Evolutionary conservation across 2,797 vertebrate species (phyloP), one percentile per base, ranked within the genome.

Genomic region (Falco cherrug): DNA sequence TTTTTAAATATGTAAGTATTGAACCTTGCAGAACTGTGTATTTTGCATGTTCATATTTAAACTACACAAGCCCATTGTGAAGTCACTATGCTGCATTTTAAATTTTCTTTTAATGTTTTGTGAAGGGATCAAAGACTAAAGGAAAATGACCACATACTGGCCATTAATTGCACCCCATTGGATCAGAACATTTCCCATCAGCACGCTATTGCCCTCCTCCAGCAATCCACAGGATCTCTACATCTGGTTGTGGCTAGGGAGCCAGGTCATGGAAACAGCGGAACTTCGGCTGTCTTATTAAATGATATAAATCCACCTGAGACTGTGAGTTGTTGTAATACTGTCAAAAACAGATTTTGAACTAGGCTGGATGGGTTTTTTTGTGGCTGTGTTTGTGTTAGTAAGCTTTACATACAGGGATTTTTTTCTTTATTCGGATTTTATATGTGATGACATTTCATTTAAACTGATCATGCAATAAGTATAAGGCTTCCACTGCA

Each of bases 71-170:
- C 54, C 74, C 25, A 61, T 75, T 14, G 61, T 13, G 74, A 51
- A 78, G 67, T 75, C 81, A 43, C 68, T 68, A 5, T 6, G 77
- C 85, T 8, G 76, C 59, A 4, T 89, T 93, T 81, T 85, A 77
- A 96, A 92, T 75, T 84, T 65, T 76, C 77, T 97, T 97, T 94
- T 87, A 89, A 59, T 96, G 51, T 96, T 93, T 97, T 90, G 89
- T 94, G 76, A 97, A 99, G 99, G 97, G 99, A 99, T 96, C 99
- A 99, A 45, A 97, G 98, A 69, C 97, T 99, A 50, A 99, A 98
- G 96, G 99, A 99, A 97, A 98, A 98, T 83, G 99, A 99, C 97
- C 99, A 99, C 95, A 99, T 99, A 97, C 96, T 99, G 98, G 99
- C 99, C 89, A 99, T 99, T 84, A 99, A 99, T 83, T 98, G 98